phyloP scores from a whole-genome alignment of 2,797 vertebrate species.

The Molossus molossus region DNA sequence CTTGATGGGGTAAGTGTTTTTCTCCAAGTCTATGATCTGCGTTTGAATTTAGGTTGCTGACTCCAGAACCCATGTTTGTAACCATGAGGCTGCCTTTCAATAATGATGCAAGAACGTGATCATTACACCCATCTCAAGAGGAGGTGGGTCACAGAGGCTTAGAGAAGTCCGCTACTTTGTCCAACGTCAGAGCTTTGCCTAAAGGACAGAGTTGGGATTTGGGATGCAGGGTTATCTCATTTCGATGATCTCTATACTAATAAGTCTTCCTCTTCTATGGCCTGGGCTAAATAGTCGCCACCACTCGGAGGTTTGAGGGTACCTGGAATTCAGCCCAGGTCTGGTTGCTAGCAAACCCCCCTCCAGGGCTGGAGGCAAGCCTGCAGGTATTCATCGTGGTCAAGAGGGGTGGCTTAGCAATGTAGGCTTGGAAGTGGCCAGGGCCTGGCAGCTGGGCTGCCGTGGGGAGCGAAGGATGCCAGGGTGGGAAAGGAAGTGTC shows the following conservation, averaged over 20 bases:
- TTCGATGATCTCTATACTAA: not conserved
- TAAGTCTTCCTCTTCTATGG: not conserved
- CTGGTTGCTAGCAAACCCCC: not conserved
- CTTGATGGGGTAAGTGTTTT: not conserved
- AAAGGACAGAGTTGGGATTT: not conserved
- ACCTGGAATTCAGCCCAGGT: not conserved
- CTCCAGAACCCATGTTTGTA: not conserved
- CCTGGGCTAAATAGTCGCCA: not conserved
- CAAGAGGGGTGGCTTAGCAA: not conserved
- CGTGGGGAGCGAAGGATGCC: not conserved
- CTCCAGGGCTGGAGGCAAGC: not conserved
- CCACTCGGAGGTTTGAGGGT: not conserved
- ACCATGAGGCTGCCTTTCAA: not conserved
- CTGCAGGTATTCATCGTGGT: not conserved
- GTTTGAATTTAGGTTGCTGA: conserved; percentile 47
- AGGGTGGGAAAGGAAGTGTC: not conserved
- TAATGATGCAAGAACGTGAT: not conserved
- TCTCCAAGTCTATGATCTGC: not conserved
- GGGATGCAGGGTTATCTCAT: not conserved
- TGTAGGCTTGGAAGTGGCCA: not conserved
- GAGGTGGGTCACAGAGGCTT: not conserved
- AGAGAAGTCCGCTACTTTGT: not conserved
- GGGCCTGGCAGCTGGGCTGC: not conserved
- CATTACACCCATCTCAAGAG: not conserved
- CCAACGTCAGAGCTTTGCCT: not conserved